Evolutionary conservation across 2,797 vertebrate species (phyloP).

Genomic region (Oreochromis grahami): DNA sequence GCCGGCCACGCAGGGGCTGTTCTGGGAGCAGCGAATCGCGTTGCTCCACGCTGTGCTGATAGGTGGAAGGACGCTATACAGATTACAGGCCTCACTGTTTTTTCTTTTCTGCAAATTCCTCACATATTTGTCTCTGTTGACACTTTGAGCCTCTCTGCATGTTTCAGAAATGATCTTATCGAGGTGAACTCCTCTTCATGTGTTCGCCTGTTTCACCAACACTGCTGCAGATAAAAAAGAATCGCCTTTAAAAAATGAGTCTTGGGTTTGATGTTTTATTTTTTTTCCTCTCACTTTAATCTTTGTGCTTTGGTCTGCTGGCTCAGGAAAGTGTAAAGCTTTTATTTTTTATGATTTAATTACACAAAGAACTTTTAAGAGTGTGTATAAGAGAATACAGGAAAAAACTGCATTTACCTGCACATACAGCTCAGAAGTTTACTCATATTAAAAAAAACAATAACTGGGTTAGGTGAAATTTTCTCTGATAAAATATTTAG

Average conservation of each 20-base stretch:
- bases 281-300: background rate
- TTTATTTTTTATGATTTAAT: background rate
- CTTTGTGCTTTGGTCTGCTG: background rate
- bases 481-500: background rate
- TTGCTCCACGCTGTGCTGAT: slow-evolving; percentile 22
- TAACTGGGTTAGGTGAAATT: background rate
- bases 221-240: background rate
- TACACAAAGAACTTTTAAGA: background rate
- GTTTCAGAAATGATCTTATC: background rate
- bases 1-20: slow-evolving; percentile 26
- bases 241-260: background rate
- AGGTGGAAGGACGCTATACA: background rate
- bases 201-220: background rate
- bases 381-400: background rate
- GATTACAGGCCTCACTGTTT: slow-evolving; percentile 14
- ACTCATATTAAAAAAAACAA: background rate
- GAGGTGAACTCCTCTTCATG: background rate
- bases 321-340: background rate
- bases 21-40: slow-evolving; percentile 19
- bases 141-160: background rate
- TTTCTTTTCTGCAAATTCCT: slow-evolving; percentile 22
- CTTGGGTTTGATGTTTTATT: background rate
- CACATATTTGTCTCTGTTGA: slow-evolving; percentile 17
- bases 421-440: background rate
- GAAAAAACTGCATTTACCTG: background rate